phyloP scores from a whole-genome alignment of 2,797 vertebrate genomes.

The Chromis chromis region DNA sequence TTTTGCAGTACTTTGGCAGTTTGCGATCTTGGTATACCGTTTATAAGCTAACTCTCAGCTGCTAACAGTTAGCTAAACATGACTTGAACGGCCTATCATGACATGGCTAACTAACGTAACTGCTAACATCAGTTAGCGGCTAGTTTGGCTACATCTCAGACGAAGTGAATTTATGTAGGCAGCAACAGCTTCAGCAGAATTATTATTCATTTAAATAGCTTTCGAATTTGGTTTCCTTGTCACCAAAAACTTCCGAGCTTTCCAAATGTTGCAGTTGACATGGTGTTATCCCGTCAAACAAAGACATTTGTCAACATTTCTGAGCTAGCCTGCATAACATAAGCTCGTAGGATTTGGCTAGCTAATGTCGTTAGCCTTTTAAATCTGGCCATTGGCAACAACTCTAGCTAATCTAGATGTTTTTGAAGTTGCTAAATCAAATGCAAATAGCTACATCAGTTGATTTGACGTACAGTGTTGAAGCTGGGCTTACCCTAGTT shows the following conservation, averaged over 20 bases:
- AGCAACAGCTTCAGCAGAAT: background rate
- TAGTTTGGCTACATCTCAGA: slow-evolving; percentile 45
- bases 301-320: slow-evolving; percentile 62
- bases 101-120: slow-evolving; percentile 58
- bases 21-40: slow-evolving; percentile 24
- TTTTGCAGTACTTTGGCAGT: slow-evolving; percentile 55
- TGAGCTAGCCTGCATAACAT: slow-evolving; percentile 57
- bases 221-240: fast-evolving
- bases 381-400: slow-evolving; percentile 36
- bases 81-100: slow-evolving; percentile 74
- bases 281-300: slow-evolving; percentile 10
- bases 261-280: slow-evolving; percentile 18
- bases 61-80: slow-evolving; percentile 71
- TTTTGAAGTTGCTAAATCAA: slow-evolving; percentile 34
- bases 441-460: background rate
- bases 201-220: background rate
- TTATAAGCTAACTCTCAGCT: slow-evolving; percentile 48
- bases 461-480: background rate
- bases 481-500: background rate
- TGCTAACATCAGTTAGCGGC: slow-evolving; percentile 60
- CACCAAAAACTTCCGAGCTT: fast-evolving
- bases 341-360: slow-evolving; percentile 45
- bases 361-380: slow-evolving; percentile 53
- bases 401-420: slow-evolving; percentile 34
- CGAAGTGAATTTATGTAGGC: slow-evolving; percentile 39